Evolutionary conservation across 2,888 invertebrate genomes (phyloP).

Genomic region (Cataglyphis livida): DNA sequence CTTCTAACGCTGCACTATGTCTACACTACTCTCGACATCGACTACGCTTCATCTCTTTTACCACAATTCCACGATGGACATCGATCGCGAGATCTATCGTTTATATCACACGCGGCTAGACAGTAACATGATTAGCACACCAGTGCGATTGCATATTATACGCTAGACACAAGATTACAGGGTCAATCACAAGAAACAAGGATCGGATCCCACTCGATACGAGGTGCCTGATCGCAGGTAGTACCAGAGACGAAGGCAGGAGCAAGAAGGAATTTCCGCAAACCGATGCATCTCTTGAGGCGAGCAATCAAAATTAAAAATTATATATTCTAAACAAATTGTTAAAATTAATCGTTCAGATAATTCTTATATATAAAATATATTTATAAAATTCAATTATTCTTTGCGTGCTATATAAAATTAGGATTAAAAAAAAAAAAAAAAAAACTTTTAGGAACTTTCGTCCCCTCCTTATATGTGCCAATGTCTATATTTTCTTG

Average conservation of each 20-base stretch:
- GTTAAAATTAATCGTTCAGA: neutral
- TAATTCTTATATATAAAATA: neutral
- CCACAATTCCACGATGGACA: slow-evolving; percentile 31
- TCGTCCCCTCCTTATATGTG: neutral
- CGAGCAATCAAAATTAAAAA: neutral
- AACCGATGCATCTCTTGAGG: neutral
- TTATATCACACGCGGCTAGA: slow-evolving; percentile 6
- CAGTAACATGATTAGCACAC: slow-evolving; percentile 35
- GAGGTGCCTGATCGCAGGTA: slow-evolving; percentile 42
- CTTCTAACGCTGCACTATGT: neutral
- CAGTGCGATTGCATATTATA: slow-evolving; percentile 15
- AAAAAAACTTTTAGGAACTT: no score
- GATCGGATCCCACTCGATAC: slow-evolving; percentile 37
- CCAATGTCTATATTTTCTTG: slow-evolving; percentile 14
- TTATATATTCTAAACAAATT: neutral
- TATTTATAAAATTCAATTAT: neutral
- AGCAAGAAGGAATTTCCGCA: slow-evolving; percentile 43
- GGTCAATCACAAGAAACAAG: slow-evolving; percentile 42
- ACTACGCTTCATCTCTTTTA: slow-evolving; percentile 45
- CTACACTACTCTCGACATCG: slow-evolving; percentile 28
- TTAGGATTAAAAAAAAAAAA: neutral
- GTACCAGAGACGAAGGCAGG: slow-evolving; percentile 32
- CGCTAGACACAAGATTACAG: slow-evolving; percentile 17
- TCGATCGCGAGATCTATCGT: slow-evolving; percentile 15
- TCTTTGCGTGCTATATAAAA: no score